Percentiles rank a stretch among this genome's conserved stretches.
phyloP scores from a whole-genome alignment of 2,888 invertebrate species.

The Lithophane socia region DNA sequence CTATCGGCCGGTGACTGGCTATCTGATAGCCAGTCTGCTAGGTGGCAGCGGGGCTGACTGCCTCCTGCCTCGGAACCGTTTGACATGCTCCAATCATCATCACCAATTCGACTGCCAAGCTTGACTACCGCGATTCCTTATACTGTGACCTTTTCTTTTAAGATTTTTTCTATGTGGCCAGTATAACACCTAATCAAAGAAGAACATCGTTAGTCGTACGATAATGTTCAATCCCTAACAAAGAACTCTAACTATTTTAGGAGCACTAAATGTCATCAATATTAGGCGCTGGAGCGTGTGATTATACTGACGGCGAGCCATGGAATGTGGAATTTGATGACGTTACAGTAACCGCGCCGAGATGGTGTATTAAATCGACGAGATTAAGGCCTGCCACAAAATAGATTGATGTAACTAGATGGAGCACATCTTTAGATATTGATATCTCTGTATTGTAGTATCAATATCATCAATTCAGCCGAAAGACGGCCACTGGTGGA shows the following conservation, averaged over 20 bases:
- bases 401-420: conserved; percentile 22
- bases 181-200: background rate
- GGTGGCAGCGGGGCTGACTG: background rate
- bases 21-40: background rate
- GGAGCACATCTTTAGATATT: background rate
- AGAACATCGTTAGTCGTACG: too few species aligned
- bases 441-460: background rate
- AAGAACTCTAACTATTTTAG: conserved; percentile 40
- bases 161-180: background rate
- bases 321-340: conserved; percentile 32
- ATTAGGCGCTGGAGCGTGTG: conserved; percentile 54
- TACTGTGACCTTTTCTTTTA: background rate
- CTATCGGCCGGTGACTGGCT: too few species aligned
- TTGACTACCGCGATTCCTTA: background rate
- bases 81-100: background rate
- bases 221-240: conserved; percentile 2
- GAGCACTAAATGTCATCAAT: conserved; percentile 50
- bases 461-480: too few species aligned
- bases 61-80: background rate
- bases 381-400: conserved; percentile 1
- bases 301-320: conserved; percentile 49
- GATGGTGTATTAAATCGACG: conserved; percentile 10
- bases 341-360: conserved; percentile 20
- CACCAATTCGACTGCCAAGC: background rate
- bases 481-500: too few species aligned